Base-by-base conservation (phyloP, 1,140 invertebrate species). In the Trichoplusia ni region DNA sequence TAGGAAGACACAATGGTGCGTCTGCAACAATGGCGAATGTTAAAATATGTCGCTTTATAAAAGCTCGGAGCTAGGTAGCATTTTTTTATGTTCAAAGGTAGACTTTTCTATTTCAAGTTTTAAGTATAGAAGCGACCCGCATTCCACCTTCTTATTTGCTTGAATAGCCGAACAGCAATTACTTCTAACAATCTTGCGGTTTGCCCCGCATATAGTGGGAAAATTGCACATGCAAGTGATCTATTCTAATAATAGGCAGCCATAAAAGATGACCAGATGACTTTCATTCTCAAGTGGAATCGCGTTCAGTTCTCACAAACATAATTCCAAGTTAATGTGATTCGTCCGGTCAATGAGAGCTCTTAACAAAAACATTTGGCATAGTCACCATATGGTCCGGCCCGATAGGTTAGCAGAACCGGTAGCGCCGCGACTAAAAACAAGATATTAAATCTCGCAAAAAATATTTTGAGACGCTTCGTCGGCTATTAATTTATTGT, bases 151-250 rank as follows among this genome's bases (percentile, higher is more conserved):
- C 56, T 77, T 72, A 79, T 81, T 84, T 71, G 19, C 68, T 68
- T 67, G 65, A 75, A 79, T 75, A 79, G 69, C 46, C 66, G 29
- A 75, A 73, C 59, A 67, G 77, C 79, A 87, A 90, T 90, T 87
- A 87, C 64, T 74, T 84, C 81, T 83, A 90, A 87, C 79, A 81
- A 86, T 78, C 65, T 83, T 86, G 83, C 69, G 87, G 84, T 84
- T 79, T 60, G 60, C 75, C 81, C 83, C 84, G 84, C 84, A 86
- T 90, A 70, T 73, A 77, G 70, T 75, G 72, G 64, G 76, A 81
- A 83, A 79, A 86, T 81, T 86, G 74, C 81, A 79, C 73, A 75
- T 87, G 85, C 86, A 86, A 84, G 65, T 79, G 53, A 66, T 75
- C 71, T 79, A 81, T 86, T 86, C 80, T 85, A 85, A 86, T 82